phyloP scores from a whole-genome alignment of 1,140 invertebrate species.

The Papilio polyxenes region DNA sequence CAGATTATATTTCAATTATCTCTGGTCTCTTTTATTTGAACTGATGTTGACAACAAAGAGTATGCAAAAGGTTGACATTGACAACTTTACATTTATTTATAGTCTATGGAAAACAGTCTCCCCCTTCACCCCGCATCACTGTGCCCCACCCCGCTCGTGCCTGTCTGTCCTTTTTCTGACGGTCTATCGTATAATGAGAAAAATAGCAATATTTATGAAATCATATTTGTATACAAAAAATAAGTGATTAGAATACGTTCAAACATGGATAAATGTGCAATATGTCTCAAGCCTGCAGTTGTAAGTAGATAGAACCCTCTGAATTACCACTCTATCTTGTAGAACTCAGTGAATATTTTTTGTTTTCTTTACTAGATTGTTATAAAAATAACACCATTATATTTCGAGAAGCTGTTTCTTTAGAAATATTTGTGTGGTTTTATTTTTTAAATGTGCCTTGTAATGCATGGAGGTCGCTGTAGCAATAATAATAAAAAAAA shows the following conservation, averaged over 20 bases:
- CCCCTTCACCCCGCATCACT: conserved; percentile 56
- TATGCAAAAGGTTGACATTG: not conserved
- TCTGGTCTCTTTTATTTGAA: not conserved
- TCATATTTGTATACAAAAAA: conserved; percentile 60
- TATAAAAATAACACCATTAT: conserved; percentile 68
- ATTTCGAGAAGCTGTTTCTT: conserved; percentile 42
- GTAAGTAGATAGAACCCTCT: conserved; percentile 58
- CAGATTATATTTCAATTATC: not conserved
- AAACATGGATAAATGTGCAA: conserved; percentile 76
- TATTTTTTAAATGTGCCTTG: conserved; percentile 28
- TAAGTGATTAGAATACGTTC: conserved; percentile 45
- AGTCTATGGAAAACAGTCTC: conserved; percentile 40
- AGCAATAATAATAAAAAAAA: conserved; percentile 67
- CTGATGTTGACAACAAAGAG: not conserved
- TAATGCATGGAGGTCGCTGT: conserved; percentile 44
- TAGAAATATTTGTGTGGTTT: conserved; percentile 32
- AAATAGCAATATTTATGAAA: conserved; percentile 66
- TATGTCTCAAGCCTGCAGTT: conserved; percentile 70
- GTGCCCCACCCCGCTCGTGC: conserved; percentile 65
- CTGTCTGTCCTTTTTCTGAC: conserved; percentile 63
- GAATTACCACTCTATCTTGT: conserved; percentile 47
- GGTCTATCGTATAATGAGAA: conserved; percentile 66
- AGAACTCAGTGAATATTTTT: conserved; percentile 68
- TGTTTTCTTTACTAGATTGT: conserved; percentile 75
- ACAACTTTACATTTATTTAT: not conserved